Conservation (phyloP, 2,888 invertebrate genomes). For the Heteropelma amictum region DNA sequence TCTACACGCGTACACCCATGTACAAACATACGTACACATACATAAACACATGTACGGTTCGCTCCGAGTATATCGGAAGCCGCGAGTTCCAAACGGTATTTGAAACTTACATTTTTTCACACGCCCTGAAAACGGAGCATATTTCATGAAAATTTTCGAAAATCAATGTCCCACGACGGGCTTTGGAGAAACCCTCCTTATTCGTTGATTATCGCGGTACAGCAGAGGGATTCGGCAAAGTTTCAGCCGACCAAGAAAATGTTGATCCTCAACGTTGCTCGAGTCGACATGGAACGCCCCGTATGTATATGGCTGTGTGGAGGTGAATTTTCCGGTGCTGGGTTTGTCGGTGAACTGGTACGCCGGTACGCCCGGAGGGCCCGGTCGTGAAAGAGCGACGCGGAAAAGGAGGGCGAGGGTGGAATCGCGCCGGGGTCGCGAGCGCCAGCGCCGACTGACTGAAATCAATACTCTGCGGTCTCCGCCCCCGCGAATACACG, state of each 20-base stretch:
- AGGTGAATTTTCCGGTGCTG: slow-evolving; percentile 28
- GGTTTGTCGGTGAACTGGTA: slow-evolving; percentile 35
- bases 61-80: too few relatives aligned
- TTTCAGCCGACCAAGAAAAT: too few relatives aligned
- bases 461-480: slow-evolving; percentile 77
- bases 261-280: too few relatives aligned
- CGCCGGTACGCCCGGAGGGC: slow-evolving; percentile 6
- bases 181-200: too few relatives aligned
- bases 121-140: too few relatives aligned
- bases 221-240: too few relatives aligned
- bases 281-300: too few relatives aligned
- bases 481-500: slow-evolving; percentile 74
- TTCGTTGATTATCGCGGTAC: too few relatives aligned
- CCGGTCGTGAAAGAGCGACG: slow-evolving; percentile 39
- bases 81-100: too few relatives aligned
- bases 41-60: neutral
- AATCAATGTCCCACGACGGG: too few relatives aligned
- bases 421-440: slow-evolving; percentile 60
- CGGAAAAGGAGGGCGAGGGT: slow-evolving; percentile 52
- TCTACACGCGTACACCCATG: neutral
- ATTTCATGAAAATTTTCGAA: too few relatives aligned
- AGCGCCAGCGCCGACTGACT: slow-evolving; percentile 64
- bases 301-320: neutral
- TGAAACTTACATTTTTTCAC: too few relatives aligned
- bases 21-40: neutral